Base-by-base conservation (phyloP, 2,888 invertebrate species). In the Oscheius onirici region DNA sequence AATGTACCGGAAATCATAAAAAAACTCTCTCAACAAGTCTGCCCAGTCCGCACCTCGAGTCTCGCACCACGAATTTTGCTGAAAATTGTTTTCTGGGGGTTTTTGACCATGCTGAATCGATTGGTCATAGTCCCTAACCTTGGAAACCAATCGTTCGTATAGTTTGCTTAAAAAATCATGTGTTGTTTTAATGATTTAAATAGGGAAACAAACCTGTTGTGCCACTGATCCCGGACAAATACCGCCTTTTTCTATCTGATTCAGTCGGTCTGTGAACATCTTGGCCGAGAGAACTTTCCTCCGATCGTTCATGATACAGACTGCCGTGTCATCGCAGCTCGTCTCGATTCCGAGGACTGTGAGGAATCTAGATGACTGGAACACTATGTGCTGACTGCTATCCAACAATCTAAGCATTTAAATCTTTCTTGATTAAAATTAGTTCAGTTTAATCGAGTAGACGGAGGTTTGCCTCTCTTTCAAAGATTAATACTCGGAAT, bases 271-370 rank as follows among this genome's bases (percentile, higher is more conserved):
- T 10, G 80, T 75, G 43, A 61, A 73, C 46, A 76, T 60, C 28
- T 70, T 54, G 10, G 74, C 57, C 0, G 76, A 69, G 11, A 80
- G 65, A 41, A 83, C 68, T 20, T 67, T 55, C 11, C 74, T 41
- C 24, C 78, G 68, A 3, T 65, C 61, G 8, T 61, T 68, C 6
- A 86, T 72, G 20, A 86, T 76, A 1, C 86, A 78, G 13, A 85
- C 83, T 0, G 83, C 83, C 0, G 85, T 84, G 58, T 86, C 86
- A 71, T 86, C 86, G 68, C 86, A 86, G 73, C 86, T 86, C 11
- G 63, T 63, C 46, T 63, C 63, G 15, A 63, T 63, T 10, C 49
- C 63, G 3, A 63, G 49, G 22, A 63, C 3, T 6, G 46, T 60
- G 60, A 34, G 17, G 1, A 49, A 11, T 20, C 24, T 51, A n/a